Evolutionary conservation across 2,113 vertebrate genomes (phyloP).

Genomic region (Xenopus laevis): DNA sequence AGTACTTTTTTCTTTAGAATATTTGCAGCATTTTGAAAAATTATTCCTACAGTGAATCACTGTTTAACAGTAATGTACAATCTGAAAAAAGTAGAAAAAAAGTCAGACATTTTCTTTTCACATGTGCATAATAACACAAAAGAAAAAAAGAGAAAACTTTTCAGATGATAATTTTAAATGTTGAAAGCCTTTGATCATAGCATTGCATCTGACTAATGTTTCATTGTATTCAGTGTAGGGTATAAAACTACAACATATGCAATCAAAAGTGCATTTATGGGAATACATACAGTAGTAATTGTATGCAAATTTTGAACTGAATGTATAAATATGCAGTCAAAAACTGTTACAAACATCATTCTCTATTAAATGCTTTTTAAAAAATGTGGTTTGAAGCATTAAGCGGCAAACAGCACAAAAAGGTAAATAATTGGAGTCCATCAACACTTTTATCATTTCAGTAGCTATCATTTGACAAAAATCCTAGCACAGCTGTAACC

Average conservation of each 20-base stretch:
- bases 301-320: background rate
- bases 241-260: background rate
- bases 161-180: no score
- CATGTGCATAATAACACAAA: no score
- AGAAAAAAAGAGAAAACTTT: no score
- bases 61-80: no score
- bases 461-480: slow-evolving; percentile 33
- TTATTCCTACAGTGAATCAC: no score
- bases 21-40: no score
- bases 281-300: background rate
- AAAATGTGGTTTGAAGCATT: background rate
- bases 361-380: background rate
- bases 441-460: slow-evolving; percentile 40
- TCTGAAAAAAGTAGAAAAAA: no score
- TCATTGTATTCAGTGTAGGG: background rate
- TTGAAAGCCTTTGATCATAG: background rate
- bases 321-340: background rate
- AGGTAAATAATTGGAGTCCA: slow-evolving; percentile 27
- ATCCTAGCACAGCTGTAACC: slow-evolving; percentile 5
- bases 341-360: background rate
- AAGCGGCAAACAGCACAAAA: slow-evolving; percentile 13
- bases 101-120: no score
- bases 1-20: no score
- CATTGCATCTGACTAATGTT: no score
- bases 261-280: background rate